phyloP scores from a whole-genome alignment of 2,797 vertebrate species.

The Hipposideros larvatus region DNA sequence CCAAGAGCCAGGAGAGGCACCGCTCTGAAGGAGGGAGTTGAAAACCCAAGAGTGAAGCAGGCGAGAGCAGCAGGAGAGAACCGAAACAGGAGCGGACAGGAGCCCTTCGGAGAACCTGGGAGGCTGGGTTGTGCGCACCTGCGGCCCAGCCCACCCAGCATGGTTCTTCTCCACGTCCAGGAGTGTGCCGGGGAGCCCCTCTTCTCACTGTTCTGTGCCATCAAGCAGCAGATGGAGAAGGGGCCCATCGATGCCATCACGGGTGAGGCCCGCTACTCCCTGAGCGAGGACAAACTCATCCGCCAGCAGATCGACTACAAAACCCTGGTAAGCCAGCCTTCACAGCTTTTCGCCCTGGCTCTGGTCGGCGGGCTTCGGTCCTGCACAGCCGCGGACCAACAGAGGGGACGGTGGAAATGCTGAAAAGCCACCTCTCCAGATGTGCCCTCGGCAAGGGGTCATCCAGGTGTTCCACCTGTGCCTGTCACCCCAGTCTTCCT shows the following conservation, averaged over 20 bases:
- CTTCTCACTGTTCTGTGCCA: conserved; percentile 98
- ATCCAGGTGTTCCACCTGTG: not conserved
- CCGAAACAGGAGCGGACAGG: rapidly evolving
- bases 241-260: conserved; percentile 99
- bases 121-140: not conserved
- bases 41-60: not conserved
- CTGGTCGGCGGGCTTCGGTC: rapidly evolving
- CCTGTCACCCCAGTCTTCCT: not conserved
- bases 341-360: rapidly evolving
- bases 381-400: not conserved
- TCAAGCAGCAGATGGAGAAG: conserved; percentile 99
- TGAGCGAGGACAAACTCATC: conserved; percentile 99
- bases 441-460: not conserved
- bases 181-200: conserved; percentile 98
- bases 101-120: rapidly evolving
- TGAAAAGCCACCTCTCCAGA: not conserved
- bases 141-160: rapidly evolving
- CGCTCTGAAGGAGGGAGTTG: too few relatives aligned
- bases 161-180: conserved; percentile 85
- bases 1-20: not conserved
- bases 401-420: rapidly evolving
- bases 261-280: conserved; percentile 97
- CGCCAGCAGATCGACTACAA: conserved; percentile 99
- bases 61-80: too few relatives aligned
- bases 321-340: conserved; percentile 92